A percentile compares a stretch with the other conserved stretches of the same genome.
Evolutionary conservation across 2,113 vertebrate species (phyloP).

Genomic region (Tamias sibiricus): DNA sequence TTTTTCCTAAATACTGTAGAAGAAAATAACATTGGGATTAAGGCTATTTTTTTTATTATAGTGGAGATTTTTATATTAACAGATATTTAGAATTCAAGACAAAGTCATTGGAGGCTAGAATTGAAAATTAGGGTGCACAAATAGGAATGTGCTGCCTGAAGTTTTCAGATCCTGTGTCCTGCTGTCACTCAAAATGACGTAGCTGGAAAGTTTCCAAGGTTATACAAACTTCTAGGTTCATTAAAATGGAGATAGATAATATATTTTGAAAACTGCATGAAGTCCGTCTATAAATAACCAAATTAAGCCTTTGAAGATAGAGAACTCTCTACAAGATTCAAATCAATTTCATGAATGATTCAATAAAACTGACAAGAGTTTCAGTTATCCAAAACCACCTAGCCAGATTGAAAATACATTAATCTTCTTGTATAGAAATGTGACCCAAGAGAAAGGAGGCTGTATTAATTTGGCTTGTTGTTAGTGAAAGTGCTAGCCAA

Average conservation of each 20-base stretch:
- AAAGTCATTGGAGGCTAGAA: not conserved
- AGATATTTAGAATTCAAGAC: conserved; percentile 34
- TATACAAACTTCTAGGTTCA: conserved; percentile 33
- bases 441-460: conserved; percentile 9
- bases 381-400: conserved; percentile 53
- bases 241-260: conserved; percentile 52
- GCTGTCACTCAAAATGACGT: not conserved
- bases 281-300: conserved; percentile 51
- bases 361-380: conserved; percentile 52
- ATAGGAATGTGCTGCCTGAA: not conserved
- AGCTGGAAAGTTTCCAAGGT: not conserved
- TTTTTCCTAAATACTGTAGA: conserved; percentile 16
- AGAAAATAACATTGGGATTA: not conserved
- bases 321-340: conserved; percentile 31
- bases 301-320: conserved; percentile 70
- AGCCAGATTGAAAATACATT: conserved; percentile 55
- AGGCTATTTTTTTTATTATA: not conserved
- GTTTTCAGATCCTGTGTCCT: conserved; percentile 9
- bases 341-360: conserved; percentile 65
- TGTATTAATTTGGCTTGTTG: conserved; percentile 50
- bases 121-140: not conserved
- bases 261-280: conserved; percentile 66
- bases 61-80: conserved; percentile 24
- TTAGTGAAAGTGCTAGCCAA: not conserved
- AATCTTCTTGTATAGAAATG: conserved; percentile 50